Percentiles rank a stretch among this genome's conserved stretches.
These are phyloP conservation scores for Rhynchotus rufescens DNA, from an alignment of 2,797 vertebrate species.

Conservation along the genomic window DNA sequence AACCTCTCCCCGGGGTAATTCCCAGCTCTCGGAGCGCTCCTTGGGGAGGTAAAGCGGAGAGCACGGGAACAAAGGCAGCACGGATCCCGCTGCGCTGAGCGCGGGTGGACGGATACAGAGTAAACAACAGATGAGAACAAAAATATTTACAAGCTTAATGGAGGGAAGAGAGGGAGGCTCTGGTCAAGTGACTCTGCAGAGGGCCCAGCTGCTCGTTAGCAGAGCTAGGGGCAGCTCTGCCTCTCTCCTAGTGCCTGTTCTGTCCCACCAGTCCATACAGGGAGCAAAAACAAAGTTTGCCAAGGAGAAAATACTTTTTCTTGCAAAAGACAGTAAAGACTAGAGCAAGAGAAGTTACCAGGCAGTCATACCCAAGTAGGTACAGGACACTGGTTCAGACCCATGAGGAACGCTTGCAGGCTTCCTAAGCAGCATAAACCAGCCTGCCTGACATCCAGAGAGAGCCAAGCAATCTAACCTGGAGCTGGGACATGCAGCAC, in stretches of 20 bases:
- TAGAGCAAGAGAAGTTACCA: not conserved
- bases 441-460: not conserved
- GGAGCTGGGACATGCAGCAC: not conserved
- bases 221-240: not conserved
- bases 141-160: not conserved
- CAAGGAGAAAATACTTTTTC: not conserved
- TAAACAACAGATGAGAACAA: not conserved
- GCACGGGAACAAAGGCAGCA: not conserved
- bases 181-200: not conserved
- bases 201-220: not conserved
- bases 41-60: not conserved
- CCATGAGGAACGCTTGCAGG: not conserved
- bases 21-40: not conserved
- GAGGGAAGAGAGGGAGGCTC: not conserved
- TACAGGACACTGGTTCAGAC: not conserved
- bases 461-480: not conserved
- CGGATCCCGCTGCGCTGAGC: not conserved
- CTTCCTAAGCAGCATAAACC: not conserved
- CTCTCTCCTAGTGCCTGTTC: not conserved
- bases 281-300: not conserved
- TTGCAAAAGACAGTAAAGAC: fast-evolving
- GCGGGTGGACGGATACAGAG: not conserved
- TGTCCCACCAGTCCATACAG: not conserved
- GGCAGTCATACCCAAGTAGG: not conserved
- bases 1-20: not conserved